A percentile compares a stretch with the other conserved stretches of the same genome.
Evolutionary conservation across 1,140 invertebrate species (phyloP).

Genomic region (Rhynchophorus ferrugineus): DNA sequence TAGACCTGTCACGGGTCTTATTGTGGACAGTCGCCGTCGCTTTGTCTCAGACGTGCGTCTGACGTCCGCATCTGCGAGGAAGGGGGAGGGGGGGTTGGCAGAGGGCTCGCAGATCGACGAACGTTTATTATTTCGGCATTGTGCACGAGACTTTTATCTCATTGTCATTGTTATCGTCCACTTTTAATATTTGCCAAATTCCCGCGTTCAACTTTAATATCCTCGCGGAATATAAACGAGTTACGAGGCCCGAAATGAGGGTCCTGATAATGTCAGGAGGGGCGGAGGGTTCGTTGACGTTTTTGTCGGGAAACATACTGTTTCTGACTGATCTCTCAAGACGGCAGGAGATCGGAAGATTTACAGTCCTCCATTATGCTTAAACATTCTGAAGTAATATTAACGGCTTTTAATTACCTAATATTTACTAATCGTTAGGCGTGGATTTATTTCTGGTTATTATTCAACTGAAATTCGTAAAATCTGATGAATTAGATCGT

Average conservation of each 20-base stretch:
- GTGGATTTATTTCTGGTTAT: too few relatives aligned
- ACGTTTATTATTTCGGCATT: not conserved
- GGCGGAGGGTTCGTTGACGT: not conserved
- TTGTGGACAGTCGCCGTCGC: not conserved
- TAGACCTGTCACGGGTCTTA: conserved; percentile 6
- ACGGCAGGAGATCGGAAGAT: not conserved
- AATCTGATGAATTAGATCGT: too few relatives aligned
- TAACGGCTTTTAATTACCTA: too few relatives aligned
- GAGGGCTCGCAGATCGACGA: too few relatives aligned
- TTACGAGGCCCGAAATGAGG: not conserved
- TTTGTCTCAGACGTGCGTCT: conserved; percentile 3
- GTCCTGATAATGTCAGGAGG: not conserved
- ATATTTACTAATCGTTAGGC: too few relatives aligned
- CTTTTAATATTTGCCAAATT: not conserved
- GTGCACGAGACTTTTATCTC: not conserved
- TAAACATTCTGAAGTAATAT: too few relatives aligned
- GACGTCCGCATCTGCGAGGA: conserved; percentile 8
- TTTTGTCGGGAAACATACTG: not conserved
- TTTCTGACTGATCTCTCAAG: too few relatives aligned
- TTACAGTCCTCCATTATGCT: not conserved
- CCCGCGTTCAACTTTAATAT: not conserved
- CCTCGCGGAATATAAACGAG: not conserved
- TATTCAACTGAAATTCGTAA: too few relatives aligned
- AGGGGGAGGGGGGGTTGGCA: too few relatives aligned
- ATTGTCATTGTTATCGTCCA: not conserved